Conservation (phyloP, 64 coral and sea anemone genomes). For the Actinia equina region DNA sequence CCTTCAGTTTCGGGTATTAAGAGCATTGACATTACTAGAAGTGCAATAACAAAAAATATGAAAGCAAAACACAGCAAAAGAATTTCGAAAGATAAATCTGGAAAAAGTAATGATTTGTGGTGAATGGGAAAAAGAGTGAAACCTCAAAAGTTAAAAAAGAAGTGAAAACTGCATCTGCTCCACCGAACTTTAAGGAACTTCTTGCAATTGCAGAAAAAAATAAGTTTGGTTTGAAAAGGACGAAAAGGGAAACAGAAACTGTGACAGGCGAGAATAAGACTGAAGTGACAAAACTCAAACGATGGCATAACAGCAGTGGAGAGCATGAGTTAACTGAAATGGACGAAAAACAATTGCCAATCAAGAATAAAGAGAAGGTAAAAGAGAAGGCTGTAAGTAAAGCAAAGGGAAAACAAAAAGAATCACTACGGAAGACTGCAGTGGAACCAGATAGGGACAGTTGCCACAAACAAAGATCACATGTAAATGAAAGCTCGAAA, state of each 20-base stretch:
- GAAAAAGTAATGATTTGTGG: background rate
- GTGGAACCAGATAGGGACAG: background rate
- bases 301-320: background rate
- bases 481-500: background rate
- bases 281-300: background rate
- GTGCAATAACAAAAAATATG: background rate
- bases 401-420: background rate
- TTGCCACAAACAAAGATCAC: background rate
- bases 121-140: background rate
- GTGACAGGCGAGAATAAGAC: background rate
- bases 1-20: background rate
- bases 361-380: background rate
- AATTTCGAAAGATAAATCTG: background rate
- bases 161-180: background rate
- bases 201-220: slow-evolving; percentile 22
- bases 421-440: background rate
- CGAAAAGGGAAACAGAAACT: background rate
- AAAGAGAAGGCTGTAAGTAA: background rate
- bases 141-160: background rate
- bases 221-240: background rate
- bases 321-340: background rate
- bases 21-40: background rate
- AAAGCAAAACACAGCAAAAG: background rate
- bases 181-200: slow-evolving; percentile 14
- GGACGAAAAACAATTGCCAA: background rate